These are phyloP conservation scores for Numida meleagris DNA, from an alignment of 2,113 vertebrate species.

Conservation along the genomic window DNA sequence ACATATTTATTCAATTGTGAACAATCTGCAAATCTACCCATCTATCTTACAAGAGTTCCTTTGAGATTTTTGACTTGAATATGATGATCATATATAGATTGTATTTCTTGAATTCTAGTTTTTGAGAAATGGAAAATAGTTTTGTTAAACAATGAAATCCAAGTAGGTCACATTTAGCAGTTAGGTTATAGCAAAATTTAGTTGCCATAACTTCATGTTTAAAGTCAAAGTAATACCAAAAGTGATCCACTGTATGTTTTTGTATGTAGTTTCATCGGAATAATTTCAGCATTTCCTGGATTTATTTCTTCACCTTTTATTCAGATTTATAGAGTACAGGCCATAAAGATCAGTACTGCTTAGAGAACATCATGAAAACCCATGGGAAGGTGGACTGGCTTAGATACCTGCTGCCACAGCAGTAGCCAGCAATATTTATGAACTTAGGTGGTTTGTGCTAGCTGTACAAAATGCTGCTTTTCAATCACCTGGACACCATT, in stretches of 20 bases:
- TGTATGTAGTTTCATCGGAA: background rate
- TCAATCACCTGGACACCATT: background rate
- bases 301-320: background rate
- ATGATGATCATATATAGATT: background rate
- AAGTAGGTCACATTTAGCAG: background rate
- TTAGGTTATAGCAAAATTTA: background rate
- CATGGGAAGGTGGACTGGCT: background rate
- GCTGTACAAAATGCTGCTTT: background rate
- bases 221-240: background rate
- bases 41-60: background rate
- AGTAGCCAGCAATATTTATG: background rate
- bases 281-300: background rate
- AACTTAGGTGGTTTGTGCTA: background rate
- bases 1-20: background rate
- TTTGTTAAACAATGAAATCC: background rate
- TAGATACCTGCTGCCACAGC: background rate
- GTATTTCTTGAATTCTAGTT: background rate
- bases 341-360: background rate
- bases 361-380: background rate
- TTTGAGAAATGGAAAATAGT: background rate
- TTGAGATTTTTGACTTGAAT: background rate
- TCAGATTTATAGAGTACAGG: background rate
- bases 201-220: background rate
- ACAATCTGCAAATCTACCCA: too few species aligned
- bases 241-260: background rate